Evolutionary conservation across 2,888 invertebrate genomes (phyloP), one percentile per base, ranked within the genome.

Genomic region (Diabrotica balteata): DNA sequence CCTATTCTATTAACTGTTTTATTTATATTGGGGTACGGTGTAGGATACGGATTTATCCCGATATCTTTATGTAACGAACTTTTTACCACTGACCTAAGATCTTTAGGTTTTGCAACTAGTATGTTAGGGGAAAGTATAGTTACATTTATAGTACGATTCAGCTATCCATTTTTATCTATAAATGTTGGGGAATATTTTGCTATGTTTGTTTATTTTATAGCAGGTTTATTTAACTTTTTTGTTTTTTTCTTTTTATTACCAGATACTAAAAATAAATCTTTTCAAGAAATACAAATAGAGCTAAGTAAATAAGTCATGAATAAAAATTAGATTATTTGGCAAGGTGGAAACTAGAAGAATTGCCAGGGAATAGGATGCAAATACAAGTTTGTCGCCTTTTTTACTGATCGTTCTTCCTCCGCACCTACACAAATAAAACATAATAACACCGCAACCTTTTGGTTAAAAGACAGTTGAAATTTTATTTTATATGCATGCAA

Each of bases 11-110:
- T 17, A 4, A 45, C 8, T 10, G 8, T 57, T 2, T 11, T 43
- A 5, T 57, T 44, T 9, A 45, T 45, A 9, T 2, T 32, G 4
- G 55, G 55, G 8, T 57, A 57, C 9, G 44, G 44, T 11, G 7
- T 57, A 3, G 55, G 55, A 57, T 57, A 57, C 17, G 55, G 45
- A 17, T 45, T 17, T 8, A 11, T 57, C 17, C 44, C 55, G 2
- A 17, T 11, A 44, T 8, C 45, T 3, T 57, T 57, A 57, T 44
- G 55, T 7, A 45, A 45, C 4, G 55, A 57, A 17, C 17, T 57
- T 8, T 57, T 57, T 17, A 7, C 45, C 17, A 57, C 43, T 9
- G 17, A 57, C 22, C 11, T 57, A 2, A 45, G 55, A 57, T 57
- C 55, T 11, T 8, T 57, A 7, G 55, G 55, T 7, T 43, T 57